A percentile compares a stretch with the other conserved stretches of the same genome.
Conservation (phyloP, 2,888 invertebrate genomes). For the Thymelicus lineola region DNA sequence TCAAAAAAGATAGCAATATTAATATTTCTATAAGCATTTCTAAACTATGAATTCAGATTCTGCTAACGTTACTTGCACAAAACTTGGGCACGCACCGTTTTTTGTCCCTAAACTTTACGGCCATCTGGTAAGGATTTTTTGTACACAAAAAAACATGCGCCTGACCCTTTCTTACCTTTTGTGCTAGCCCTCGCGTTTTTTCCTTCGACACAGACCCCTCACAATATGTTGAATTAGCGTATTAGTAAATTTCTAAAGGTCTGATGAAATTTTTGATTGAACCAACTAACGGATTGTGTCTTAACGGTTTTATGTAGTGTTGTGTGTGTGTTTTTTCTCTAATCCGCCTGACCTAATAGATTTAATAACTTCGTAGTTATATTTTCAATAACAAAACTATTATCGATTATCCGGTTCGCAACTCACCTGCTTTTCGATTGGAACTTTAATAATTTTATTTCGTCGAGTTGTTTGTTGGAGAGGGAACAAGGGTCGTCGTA, state of each 20-base stretch:
- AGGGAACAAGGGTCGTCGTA: conserved; percentile 46
- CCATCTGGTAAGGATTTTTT: conserved; percentile 83
- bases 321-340: conserved; percentile 26
- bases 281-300: conserved; percentile 77
- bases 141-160: conserved; percentile 71
- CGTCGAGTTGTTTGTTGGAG: conserved; percentile 39
- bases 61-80: conserved; percentile 67
- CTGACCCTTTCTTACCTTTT: conserved; percentile 85
- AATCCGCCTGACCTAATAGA: conserved; percentile 48
- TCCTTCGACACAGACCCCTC: conserved; percentile 67
- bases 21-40: too few relatives aligned
- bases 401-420: conserved; percentile 38
- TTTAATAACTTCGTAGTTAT: conserved; percentile 55
- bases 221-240: conserved; percentile 84
- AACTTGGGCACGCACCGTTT: conserved; percentile 79
- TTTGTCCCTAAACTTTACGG: conserved; percentile 79
- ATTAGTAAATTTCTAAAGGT: conserved; percentile 81
- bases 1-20: too few relatives aligned
- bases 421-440: conserved; percentile 42
- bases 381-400: conserved; percentile 40
- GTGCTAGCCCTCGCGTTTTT: conserved; percentile 73
- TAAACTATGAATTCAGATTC: conserved; percentile 28
- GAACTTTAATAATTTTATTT: conserved; percentile 39
- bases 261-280: conserved; percentile 83
- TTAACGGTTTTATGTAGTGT: conserved; percentile 69